Evolutionary conservation across 2,888 invertebrate genomes (phyloP).

Genomic region (Myathropa florea): DNA sequence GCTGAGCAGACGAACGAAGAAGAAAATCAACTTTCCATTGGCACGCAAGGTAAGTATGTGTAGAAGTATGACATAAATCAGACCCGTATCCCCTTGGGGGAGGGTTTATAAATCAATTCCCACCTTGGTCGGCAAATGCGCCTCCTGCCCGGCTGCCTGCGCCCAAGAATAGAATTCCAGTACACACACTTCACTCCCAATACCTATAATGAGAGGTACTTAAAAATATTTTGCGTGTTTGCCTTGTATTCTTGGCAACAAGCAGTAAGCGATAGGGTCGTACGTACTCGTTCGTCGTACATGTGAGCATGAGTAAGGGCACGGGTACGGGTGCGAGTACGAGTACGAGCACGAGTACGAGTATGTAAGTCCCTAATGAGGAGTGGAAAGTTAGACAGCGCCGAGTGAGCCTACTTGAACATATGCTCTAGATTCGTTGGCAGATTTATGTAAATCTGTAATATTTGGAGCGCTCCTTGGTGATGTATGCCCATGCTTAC

Average conservation of each 20-base stretch:
- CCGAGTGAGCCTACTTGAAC: background rate
- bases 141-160: background rate
- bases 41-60: constrained; percentile 47
- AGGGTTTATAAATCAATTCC: constrained; percentile 2
- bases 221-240: constrained; percentile 2
- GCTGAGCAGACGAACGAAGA: background rate
- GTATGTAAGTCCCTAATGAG: background rate
- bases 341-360: background rate
- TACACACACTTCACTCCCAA: background rate
- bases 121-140: background rate
- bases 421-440: background rate
- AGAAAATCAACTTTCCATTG: constrained; percentile 12
- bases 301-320: background rate
- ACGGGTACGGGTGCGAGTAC: too few relatives aligned
- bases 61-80: constrained; percentile 29
- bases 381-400: background rate
- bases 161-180: constrained; percentile 12
- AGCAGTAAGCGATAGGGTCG: background rate
- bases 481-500: background rate
- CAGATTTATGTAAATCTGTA: background rate
- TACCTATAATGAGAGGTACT: constrained; percentile 2
- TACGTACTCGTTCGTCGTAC: background rate
- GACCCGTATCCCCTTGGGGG: background rate
- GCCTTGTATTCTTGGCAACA: constrained; percentile 4
- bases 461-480: background rate